Evolutionary conservation across 2,888 invertebrate species (phyloP), one percentile per base, ranked within the genome.

Genomic region (Latheticus oryzae): DNA sequence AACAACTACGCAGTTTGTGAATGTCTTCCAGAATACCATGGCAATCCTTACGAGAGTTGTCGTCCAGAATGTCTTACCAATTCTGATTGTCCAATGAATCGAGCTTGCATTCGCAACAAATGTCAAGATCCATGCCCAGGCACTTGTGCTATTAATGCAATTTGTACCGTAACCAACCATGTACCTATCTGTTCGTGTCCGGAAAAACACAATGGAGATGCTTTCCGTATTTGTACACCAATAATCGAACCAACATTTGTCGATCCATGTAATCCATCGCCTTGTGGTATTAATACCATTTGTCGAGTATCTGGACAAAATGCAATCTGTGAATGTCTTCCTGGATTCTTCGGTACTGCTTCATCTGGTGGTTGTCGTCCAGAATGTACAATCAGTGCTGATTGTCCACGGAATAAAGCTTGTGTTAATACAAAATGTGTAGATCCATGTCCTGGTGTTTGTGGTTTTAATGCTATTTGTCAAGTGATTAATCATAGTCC

Each of bases 31-130:
- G 88, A 88, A 54, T 86, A 89, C 66, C 85, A 85, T 61, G 91
- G 91, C 12, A 89, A 90, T 76, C 90, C 91, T 0, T 88, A 90
- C 73, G 85, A 87, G 60, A 85, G 85, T 30, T 90, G 90, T 71
- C 83, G 89, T 63, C 93, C 93, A 0, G 94, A 94, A 77, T 95
- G 95, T 75, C 80, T 94, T 1, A 86, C 89, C 21, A 94, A 93
- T 73, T 87, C 90, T 0, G 94, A 94, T 68, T 95, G 95, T 77
- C 83, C 91, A 0, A 86, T 89, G 63, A 86, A 91, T 63, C 87
- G 87, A 63, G 88, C 92, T 1, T 95, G 94, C 72, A 88, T 91
- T 67, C 85, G 87, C 43, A 91, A 90, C 63, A 90, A 90, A 72
- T 95, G 95, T 72, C 84, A 87, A 60, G 91, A 95, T 78, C 93